Evolutionary conservation across 30 jellyfish, hydroid and myxozoan genomes (phyloP).

Genomic region (Clytia hemisphaerica): DNA sequence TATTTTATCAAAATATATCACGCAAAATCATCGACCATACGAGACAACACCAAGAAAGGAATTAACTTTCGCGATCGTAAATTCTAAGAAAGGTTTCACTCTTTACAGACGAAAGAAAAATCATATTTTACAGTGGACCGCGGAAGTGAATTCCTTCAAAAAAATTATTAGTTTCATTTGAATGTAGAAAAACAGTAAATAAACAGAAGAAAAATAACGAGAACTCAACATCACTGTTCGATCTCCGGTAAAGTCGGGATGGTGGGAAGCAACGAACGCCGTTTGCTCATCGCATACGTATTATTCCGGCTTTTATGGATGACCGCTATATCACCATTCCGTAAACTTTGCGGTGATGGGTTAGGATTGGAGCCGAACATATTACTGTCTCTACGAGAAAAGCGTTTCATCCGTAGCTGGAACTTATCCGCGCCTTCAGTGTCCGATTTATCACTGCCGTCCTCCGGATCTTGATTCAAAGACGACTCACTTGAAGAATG

Average conservation of each 20-base stretch:
- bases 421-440: constrained; percentile 30
- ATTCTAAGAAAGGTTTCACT: too few species aligned
- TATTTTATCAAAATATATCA: too few species aligned
- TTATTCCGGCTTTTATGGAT: constrained; percentile 25
- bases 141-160: too few species aligned
- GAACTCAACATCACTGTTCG: constrained; percentile 31
- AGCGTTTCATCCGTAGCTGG: constrained; percentile 48
- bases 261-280: constrained; percentile 74
- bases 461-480: constrained; percentile 42
- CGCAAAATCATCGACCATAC: too few species aligned
- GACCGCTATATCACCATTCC: constrained; percentile 24
- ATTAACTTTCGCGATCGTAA: too few species aligned
- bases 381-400: constrained; percentile 67
- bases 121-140: too few species aligned
- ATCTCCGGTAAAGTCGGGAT: constrained; percentile 71
- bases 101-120: too few species aligned
- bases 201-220: too few species aligned
- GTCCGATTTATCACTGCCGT: constrained; percentile 31
- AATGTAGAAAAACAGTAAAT: too few species aligned
- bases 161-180: too few species aligned
- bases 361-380: constrained; percentile 40
- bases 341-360: constrained; percentile 27
- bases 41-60: too few species aligned
- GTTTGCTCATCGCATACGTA: constrained; percentile 52
- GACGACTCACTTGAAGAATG: not conserved